Evolutionary conservation across 2,888 invertebrate genomes (phyloP).

Genomic region (Rhamnusium bicolor): DNA sequence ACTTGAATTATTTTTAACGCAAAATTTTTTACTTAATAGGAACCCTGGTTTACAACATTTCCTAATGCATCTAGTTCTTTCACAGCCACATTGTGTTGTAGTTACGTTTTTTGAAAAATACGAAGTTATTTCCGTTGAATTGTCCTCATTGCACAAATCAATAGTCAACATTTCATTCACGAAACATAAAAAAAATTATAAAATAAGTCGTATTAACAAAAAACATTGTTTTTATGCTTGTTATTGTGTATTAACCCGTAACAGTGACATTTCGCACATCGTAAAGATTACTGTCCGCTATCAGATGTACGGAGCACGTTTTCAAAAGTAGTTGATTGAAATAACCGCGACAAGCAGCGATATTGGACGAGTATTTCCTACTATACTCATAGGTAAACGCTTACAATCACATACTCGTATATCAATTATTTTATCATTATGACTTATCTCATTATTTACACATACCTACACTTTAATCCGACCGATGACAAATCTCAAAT

Average conservation of each 20-base stretch:
- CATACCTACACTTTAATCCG: background rate
- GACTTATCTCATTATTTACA: background rate
- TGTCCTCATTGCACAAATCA: constrained; percentile 16
- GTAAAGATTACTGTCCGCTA: background rate
- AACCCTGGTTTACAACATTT: constrained; percentile 50
- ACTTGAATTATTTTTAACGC: constrained; percentile 13
- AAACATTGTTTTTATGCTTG: background rate
- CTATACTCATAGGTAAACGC: background rate
- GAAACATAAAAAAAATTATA: background rate
- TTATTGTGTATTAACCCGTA: background rate
- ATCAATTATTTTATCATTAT: background rate
- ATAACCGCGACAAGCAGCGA: background rate
- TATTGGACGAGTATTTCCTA: background rate
- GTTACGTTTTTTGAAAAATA: background rate
- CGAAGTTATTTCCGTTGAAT: background rate
- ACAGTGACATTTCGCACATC: background rate
- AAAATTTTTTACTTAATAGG: constrained; percentile 29
- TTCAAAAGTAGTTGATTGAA: background rate
- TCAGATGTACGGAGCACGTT: background rate
- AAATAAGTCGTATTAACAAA: background rate
- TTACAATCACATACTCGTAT: background rate
- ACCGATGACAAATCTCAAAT: background rate
- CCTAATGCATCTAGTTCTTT: constrained; percentile 35
- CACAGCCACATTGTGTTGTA: constrained; percentile 14
- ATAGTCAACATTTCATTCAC: background rate